These are phyloP conservation scores for Intellagama lesueurii DNA, from an alignment of 2,797 vertebrate genomes.

Conservation along the genomic window DNA sequence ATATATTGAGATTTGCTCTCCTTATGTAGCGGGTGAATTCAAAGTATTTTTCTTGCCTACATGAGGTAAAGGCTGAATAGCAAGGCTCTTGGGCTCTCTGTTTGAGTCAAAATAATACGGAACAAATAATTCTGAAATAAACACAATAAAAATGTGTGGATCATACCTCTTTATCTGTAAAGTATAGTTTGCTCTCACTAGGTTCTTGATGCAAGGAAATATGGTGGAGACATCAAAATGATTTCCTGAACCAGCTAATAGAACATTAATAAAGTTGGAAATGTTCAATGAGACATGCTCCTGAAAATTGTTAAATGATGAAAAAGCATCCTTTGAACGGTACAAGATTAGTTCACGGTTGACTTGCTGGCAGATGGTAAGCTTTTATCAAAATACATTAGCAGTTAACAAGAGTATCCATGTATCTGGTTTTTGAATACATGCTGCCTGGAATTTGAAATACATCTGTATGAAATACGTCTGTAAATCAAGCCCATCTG, in stretches of 20 bases:
- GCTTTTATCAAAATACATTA: constrained; percentile 11
- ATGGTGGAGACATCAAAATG: neutral
- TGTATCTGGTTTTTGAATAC: neutral
- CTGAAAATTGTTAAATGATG: constrained; percentile 42
- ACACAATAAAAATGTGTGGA: neutral
- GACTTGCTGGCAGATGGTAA: constrained; percentile 8
- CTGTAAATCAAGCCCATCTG: constrained; percentile 49
- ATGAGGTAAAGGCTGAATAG: no score
- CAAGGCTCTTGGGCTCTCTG: neutral
- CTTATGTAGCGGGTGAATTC: no score
- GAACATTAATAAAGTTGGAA: constrained; percentile 21
- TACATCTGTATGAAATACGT: constrained; percentile 50
- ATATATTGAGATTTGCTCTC: no score
- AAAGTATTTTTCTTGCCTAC: no score
- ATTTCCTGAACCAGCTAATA: constrained; percentile 21
- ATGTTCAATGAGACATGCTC: neutral
- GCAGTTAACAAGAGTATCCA: constrained; percentile 31
- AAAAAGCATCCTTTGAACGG: constrained; percentile 27
- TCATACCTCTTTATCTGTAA: neutral
- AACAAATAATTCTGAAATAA: neutral
- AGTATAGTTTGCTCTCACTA: neutral
- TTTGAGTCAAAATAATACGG: neutral
- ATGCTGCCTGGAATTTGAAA: constrained; percentile 50
- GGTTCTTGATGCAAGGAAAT: neutral
- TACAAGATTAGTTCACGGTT: neutral